These are phyloP conservation scores for Conus betulinus DNA, from an alignment of 1,140 invertebrate species.

Conservation along the genomic window DNA sequence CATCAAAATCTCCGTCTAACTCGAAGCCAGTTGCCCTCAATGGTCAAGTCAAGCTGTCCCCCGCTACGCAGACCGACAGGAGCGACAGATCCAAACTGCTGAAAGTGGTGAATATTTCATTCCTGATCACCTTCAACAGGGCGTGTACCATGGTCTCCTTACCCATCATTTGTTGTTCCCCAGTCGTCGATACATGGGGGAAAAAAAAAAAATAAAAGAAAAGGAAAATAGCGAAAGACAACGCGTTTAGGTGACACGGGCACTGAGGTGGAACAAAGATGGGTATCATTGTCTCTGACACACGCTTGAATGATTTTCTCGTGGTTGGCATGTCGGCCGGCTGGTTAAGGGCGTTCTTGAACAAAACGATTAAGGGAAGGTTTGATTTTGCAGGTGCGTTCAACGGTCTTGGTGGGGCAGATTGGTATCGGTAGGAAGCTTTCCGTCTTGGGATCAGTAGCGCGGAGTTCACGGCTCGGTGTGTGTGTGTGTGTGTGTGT, in stretches of 20 bases:
- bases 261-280: not conserved
- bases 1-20: no score
- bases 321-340: not conserved
- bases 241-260: not conserved
- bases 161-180: not conserved
- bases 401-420: not conserved
- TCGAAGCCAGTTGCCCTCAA: not conserved
- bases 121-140: not conserved
- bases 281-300: not conserved
- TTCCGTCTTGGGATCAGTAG: not conserved
- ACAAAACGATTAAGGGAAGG: not conserved
- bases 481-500: not conserved
- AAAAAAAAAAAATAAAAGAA: not conserved
- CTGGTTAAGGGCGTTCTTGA: not conserved
- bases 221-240: no score
- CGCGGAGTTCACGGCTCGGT: not conserved
- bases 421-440: not conserved
- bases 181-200: not conserved
- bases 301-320: not conserved
- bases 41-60: not conserved
- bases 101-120: not conserved
- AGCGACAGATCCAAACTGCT: not conserved
- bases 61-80: not conserved
- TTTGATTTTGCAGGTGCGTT: conserved; percentile 1
- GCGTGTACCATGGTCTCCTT: not conserved